phyloP scores from a whole-genome alignment of 2,888 invertebrate species.

The Eupithecia vulgata region DNA sequence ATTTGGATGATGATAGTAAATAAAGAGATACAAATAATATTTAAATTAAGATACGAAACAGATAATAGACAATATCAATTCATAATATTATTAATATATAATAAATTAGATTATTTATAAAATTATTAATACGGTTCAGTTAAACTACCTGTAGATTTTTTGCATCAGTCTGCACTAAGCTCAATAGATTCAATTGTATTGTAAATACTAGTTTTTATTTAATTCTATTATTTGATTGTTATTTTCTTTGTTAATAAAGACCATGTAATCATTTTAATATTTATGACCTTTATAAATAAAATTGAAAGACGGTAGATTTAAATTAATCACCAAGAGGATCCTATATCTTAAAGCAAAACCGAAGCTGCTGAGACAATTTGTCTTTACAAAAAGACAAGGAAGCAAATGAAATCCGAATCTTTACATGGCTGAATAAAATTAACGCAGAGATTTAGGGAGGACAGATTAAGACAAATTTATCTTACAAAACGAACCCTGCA shows the following conservation, averaged over 20 bases:
- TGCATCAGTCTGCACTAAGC: no score
- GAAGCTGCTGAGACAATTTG: constrained; percentile 35
- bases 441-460: constrained; percentile 4
- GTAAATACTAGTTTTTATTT: no score
- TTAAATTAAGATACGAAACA: background rate
- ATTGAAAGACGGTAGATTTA: constrained; percentile 25
- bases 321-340: constrained; percentile 36
- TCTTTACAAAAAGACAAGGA: constrained; percentile 38
- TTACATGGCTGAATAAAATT: constrained; percentile 22
- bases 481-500: background rate
- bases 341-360: constrained; percentile 36
- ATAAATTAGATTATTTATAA: no score
- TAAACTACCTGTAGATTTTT: no score
- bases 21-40: background rate
- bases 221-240: no score
- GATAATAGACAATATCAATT: no score
- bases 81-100: no score
- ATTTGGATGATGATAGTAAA: background rate
- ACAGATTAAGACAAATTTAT: background rate
- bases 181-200: no score
- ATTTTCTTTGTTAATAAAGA: no score
- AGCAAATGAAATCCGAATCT: constrained; percentile 22
- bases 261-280: background rate
- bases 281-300: background rate
- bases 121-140: no score